A percentile compares a stretch with the other conserved stretches of the same genome.
These are phyloP conservation scores for Leptinotarsa peninsularis DNA, from an alignment of 2,888 invertebrate genomes.

Conservation along the genomic window DNA sequence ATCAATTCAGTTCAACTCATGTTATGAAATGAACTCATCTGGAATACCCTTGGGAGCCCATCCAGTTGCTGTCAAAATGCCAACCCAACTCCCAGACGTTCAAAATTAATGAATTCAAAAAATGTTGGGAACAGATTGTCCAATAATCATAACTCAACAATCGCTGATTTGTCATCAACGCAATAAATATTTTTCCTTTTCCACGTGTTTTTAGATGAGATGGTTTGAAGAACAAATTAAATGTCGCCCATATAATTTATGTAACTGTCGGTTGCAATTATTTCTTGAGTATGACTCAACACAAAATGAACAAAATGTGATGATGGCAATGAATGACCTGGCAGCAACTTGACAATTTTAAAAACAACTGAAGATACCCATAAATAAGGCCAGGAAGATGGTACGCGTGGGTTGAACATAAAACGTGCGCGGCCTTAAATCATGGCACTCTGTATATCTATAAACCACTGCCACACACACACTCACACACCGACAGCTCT, in stretches of 20 bases:
- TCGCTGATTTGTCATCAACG: constrained; percentile 5
- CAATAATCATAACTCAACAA: constrained; percentile 8
- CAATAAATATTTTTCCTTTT: background rate
- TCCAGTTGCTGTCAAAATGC: background rate
- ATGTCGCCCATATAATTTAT: constrained; percentile 20
- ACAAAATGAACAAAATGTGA: constrained; percentile 39
- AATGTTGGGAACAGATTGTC: background rate
- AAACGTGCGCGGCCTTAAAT: constrained; percentile 65
- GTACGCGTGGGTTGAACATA: constrained; percentile 66
- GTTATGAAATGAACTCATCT: too few species aligned
- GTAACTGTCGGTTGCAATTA: constrained; percentile 18
- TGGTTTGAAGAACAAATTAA: constrained; percentile 11
- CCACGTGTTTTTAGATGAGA: background rate
- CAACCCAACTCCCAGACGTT: background rate
- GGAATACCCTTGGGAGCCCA: too few species aligned
- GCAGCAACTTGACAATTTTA: constrained; percentile 59
- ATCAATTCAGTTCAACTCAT: too few species aligned
- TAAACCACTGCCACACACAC: constrained; percentile 65
- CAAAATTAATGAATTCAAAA: background rate
- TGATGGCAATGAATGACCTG: constrained; percentile 46
- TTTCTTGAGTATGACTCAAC: constrained; percentile 18
- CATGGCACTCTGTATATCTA: constrained; percentile 63
- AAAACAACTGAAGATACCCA: constrained; percentile 63
- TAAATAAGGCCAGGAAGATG: constrained; percentile 65
- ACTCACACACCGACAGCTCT: constrained; percentile 39